These are phyloP conservation scores for Pomacea maculata DNA, from an alignment of 1,140 invertebrate genomes.

Conservation along the genomic window DNA sequence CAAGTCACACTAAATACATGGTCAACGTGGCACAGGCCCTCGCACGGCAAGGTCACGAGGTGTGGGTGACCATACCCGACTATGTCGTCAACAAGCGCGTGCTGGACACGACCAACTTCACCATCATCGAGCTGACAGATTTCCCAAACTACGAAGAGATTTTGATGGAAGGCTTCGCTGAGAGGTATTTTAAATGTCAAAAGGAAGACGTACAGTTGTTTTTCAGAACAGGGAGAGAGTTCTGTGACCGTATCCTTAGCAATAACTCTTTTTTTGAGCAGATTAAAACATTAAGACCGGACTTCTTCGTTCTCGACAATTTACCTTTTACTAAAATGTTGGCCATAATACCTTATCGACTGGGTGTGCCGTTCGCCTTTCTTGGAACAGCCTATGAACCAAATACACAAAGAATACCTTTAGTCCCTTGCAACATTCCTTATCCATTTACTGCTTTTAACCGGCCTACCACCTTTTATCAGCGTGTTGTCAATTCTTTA, in stretches of 20 bases:
- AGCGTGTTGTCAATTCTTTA: slow-evolving; percentile 7
- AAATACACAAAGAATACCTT: slow-evolving; percentile 7
- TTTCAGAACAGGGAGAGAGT: not conserved
- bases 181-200: not conserved
- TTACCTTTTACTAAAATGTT: slow-evolving; percentile 10
- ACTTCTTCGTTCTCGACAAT: slow-evolving; percentile 28
- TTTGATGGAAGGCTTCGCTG: not conserved
- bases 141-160: not conserved
- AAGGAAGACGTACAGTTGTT: not conserved
- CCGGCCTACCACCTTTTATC: slow-evolving; percentile 18
- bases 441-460: not conserved
- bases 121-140: slow-evolving; percentile 8
- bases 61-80: slow-evolving; percentile 23
- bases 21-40: slow-evolving; percentile 14
- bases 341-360: slow-evolving; percentile 24
- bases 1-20: slow-evolving; percentile 22
- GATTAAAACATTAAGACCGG: not conserved
- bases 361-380: slow-evolving; percentile 27
- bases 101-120: slow-evolving; percentile 17
- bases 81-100: slow-evolving; percentile 5
- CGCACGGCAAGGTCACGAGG: slow-evolving; percentile 15
- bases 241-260: not conserved
- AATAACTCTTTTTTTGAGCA: slow-evolving; percentile 4
- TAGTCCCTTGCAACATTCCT: slow-evolving; percentile 3
- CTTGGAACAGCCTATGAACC: slow-evolving; percentile 14